Conservation (phyloP, 2,888 invertebrate genomes). For the Altica lythri region DNA sequence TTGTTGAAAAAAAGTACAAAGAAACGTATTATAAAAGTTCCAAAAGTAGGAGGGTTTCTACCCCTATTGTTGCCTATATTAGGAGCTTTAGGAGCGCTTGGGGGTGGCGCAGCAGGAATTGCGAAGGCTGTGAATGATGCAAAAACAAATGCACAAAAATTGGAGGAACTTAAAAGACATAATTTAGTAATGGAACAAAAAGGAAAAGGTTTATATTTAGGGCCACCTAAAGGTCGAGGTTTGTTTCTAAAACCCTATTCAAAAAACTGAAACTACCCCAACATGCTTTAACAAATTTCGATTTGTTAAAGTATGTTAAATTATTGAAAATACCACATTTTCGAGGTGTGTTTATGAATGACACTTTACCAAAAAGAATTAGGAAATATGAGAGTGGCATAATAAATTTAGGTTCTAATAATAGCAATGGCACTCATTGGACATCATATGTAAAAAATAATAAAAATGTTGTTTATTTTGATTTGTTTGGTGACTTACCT, state of each 20-base stretch:
- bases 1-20: too few species aligned
- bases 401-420: constrained; percentile 29
- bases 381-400: constrained; percentile 26
- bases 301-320: neutral
- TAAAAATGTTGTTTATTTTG: constrained; percentile 28
- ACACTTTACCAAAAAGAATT: constrained; percentile 23
- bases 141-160: constrained; percentile 34
- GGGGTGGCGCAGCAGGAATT: constrained; percentile 50
- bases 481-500: constrained; percentile 28
- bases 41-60: constrained; percentile 34
- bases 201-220: constrained; percentile 37
- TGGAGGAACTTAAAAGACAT: constrained; percentile 47
- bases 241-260: too few species aligned
- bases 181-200: constrained; percentile 51
- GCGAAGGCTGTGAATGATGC: constrained; percentile 49
- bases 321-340: neutral
- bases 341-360: constrained; percentile 27
- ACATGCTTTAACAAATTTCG: too few species aligned
- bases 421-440: constrained; percentile 32
- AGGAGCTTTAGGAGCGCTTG: constrained; percentile 47
- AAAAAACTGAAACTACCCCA: too few species aligned
- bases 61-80: constrained; percentile 49
- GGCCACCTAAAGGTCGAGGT: neutral
- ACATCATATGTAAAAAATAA: constrained; percentile 25
- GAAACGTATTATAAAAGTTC: too few species aligned